Evolutionary conservation across 2,797 vertebrate species (phyloP), one percentile per base, ranked within the genome.

Genomic region (Leptatherina wallacei): DNA sequence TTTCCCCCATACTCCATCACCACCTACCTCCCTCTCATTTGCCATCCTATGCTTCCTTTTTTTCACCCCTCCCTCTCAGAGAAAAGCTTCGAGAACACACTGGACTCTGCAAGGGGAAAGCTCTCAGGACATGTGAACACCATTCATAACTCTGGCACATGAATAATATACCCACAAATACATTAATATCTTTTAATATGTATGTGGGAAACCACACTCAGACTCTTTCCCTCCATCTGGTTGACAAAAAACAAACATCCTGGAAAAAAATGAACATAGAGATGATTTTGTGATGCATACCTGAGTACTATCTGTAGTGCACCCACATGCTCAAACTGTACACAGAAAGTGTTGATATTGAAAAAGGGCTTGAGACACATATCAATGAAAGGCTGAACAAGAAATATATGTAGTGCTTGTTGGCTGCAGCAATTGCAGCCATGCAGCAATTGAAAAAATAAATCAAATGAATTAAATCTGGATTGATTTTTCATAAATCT

Each of bases 51-150:
- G 2, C 61, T 79, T 51, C 51, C 52, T 61, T 61, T 42, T 59
- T 20, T 67, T 38, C 54, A 32, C 67, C 68, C 61, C 61, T 75
- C 69, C 67, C 63, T 83, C 52, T 27, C 51, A 27, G 5, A 51
- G 68, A 84, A 87, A 92, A 91, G 83, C 89, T 91, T 88, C 85
- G 44, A 85, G 87, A 91, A 86, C 61, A 52, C 70, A 29, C 42
- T 81, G 73, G 86, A 73, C 81, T 80, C 29, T 32, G 65, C n/a
- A 57, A 82, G 59, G 61, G 67, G 61, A 74, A 86, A 71, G 78
- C 87, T 88, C 82, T 55, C 69, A 82, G 69, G 75, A 85, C 74
- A 83, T 73, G 76, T 81, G 75, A 86, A 87, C 69, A 75, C 72
- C 85, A 85, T 89, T 82, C 88, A 87, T 77, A 86, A 87, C 78